These are phyloP conservation scores for Ectobius pallidus DNA, from an alignment of 2,888 invertebrate genomes.

Conservation along the genomic window DNA sequence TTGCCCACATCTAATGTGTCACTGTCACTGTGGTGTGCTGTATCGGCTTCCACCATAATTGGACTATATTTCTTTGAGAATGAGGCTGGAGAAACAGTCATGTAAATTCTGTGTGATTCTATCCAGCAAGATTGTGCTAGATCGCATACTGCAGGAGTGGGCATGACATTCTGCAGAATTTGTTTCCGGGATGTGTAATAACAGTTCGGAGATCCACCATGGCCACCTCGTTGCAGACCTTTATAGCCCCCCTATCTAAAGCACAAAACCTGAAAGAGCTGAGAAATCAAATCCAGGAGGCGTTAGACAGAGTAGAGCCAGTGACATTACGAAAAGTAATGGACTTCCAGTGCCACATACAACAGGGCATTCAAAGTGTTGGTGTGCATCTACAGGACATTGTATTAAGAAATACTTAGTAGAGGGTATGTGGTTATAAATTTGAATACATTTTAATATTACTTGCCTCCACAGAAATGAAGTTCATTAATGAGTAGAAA, in stretches of 20 bases:
- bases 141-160: not conserved
- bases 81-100: not conserved
- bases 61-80: constrained; percentile 9
- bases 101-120: too few species aligned
- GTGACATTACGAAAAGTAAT: not conserved
- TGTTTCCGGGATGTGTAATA: not conserved
- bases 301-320: not conserved
- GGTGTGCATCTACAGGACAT: too few species aligned
- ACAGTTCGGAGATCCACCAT: not conserved
- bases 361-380: not conserved
- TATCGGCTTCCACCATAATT: not conserved
- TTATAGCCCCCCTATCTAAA: not conserved
- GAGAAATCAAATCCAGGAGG: not conserved
- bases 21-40: too few species aligned
- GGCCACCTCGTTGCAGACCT: not conserved
- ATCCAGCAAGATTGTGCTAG: not conserved
- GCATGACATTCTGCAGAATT: not conserved
- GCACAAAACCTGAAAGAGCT: not conserved
- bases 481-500: too few species aligned
- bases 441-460: too few species aligned
- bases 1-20: too few species aligned
- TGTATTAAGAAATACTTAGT: too few species aligned
- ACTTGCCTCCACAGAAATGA: too few species aligned
- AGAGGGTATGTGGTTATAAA: too few species aligned
- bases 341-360: not conserved